These are phyloP conservation scores for Dysmachus trigonus DNA, from an alignment of 2,888 invertebrate species.

Conservation along the genomic window DNA sequence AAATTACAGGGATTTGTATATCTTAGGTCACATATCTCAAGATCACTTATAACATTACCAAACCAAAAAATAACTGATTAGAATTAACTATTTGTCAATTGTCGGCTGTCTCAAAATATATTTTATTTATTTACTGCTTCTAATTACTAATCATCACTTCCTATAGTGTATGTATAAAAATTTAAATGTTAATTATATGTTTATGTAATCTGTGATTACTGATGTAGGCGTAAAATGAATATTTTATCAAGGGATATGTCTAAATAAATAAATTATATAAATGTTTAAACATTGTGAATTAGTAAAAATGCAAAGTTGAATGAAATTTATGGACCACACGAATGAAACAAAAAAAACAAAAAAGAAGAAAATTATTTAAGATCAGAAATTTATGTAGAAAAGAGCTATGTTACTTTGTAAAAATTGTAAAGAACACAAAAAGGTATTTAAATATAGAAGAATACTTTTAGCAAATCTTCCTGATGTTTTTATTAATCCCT, in stretches of 20 bases:
- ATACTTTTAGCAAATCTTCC: not conserved
- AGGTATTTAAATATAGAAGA: not conserved
- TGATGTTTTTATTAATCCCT: not conserved
- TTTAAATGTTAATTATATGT: slow-evolving; percentile 29
- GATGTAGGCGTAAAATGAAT: not conserved
- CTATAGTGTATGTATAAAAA: not conserved
- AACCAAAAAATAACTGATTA: not conserved
- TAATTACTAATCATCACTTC: slow-evolving; percentile 8
- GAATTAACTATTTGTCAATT: slow-evolving; percentile 22
- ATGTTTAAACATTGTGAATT: slow-evolving; percentile 12
- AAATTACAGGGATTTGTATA: not conserved
- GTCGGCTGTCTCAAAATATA: not conserved
- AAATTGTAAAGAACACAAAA: slow-evolving; percentile 20
- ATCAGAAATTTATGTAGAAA: not conserved
- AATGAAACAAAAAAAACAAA: too few relatives aligned
- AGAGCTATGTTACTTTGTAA: slow-evolving; percentile 27
- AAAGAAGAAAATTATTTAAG: not conserved
- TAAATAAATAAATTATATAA: not conserved
- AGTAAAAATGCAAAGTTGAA: slow-evolving; percentile 5
- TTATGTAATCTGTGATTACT: slow-evolving; percentile 43
- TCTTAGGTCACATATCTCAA: not conserved
- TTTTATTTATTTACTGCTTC: not conserved
- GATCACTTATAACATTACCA: not conserved
- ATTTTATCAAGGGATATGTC: not conserved
- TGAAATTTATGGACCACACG: slow-evolving; percentile 14